These are phyloP conservation scores for Conops quadrifasciatus DNA, from an alignment of 2,888 invertebrate genomes.

Conservation along the genomic window DNA sequence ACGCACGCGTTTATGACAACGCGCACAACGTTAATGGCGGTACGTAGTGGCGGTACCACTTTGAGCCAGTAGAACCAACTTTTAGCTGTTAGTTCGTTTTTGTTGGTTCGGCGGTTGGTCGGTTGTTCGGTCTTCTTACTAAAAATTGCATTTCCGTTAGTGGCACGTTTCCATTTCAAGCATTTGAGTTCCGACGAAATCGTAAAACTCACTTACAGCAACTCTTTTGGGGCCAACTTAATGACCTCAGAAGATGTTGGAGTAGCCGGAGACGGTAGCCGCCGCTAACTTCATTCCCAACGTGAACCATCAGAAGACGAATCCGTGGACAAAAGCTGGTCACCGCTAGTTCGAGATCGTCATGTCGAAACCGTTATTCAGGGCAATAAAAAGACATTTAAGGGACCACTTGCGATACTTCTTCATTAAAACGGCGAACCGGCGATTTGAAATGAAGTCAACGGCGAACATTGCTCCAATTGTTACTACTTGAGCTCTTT, in stretches of 20 bases:
- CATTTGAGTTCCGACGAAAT: conserved; percentile 10
- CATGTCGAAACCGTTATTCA: conserved; percentile 10
- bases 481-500: neutral
- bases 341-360: neutral
- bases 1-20: too few relatives aligned
- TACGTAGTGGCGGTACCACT: too few relatives aligned
- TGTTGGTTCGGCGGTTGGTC: too few relatives aligned
- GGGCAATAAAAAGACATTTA: neutral
- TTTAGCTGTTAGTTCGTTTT: too few relatives aligned
- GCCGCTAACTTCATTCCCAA: neutral
- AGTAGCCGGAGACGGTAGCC: neutral
- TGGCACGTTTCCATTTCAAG: conserved; percentile 12
- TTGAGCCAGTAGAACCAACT: too few relatives aligned
- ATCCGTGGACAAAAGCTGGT: neutral
- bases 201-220: conserved; percentile 8
- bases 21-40: too few relatives aligned
- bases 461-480: conserved; percentile 26
- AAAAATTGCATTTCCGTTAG: neutral
- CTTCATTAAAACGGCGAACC: neutral
- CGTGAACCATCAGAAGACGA: neutral
- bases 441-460: conserved; percentile 9
- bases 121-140: neutral
- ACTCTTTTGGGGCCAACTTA: neutral
- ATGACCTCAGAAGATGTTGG: neutral
- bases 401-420: neutral